phyloP scores from a whole-genome alignment of 1,140 invertebrate genomes.

The Ericerus pela region DNA sequence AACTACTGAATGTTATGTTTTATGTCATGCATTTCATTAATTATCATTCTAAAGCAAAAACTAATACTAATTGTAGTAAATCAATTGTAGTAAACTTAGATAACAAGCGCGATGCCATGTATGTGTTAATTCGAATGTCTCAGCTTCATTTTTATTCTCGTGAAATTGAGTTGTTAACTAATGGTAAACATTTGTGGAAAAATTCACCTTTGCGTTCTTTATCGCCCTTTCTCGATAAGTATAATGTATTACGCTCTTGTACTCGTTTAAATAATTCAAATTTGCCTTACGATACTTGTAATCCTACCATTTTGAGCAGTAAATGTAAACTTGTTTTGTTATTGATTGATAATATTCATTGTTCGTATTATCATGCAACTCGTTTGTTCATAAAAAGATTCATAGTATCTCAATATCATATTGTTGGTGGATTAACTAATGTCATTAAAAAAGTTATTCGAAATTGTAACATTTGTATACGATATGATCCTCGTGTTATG shows the following conservation, averaged over 20 bases:
- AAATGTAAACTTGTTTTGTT: slow-evolving; percentile 26
- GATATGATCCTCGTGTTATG: slow-evolving; percentile 2
- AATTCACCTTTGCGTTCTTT: background rate
- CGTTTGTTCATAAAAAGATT: slow-evolving; percentile 19
- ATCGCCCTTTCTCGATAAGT: slow-evolving; percentile 18
- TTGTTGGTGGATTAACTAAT: slow-evolving; percentile 19
- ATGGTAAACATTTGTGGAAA: background rate
- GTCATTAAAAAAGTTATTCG: slow-evolving; percentile 19
- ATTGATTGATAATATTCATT: slow-evolving; percentile 26
- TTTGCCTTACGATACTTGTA: slow-evolving; percentile 13
- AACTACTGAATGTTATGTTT: no score
- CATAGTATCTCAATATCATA: slow-evolving; percentile 26
- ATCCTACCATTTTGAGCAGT: slow-evolving; percentile 18
- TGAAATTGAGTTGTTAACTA: background rate
- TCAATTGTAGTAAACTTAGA: no score
- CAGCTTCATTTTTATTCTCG: background rate
- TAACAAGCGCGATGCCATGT: background rate
- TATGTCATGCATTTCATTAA: no score
- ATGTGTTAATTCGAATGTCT: background rate
- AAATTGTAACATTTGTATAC: slow-evolving; percentile 25
- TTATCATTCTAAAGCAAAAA: no score
- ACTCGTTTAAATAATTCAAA: slow-evolving; percentile 16
- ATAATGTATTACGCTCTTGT: slow-evolving; percentile 16
- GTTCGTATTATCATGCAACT: slow-evolving; percentile 24
- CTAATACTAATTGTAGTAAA: no score